Base-by-base conservation (phyloP, 2,888 invertebrate species). In the Thumatha senex region DNA sequence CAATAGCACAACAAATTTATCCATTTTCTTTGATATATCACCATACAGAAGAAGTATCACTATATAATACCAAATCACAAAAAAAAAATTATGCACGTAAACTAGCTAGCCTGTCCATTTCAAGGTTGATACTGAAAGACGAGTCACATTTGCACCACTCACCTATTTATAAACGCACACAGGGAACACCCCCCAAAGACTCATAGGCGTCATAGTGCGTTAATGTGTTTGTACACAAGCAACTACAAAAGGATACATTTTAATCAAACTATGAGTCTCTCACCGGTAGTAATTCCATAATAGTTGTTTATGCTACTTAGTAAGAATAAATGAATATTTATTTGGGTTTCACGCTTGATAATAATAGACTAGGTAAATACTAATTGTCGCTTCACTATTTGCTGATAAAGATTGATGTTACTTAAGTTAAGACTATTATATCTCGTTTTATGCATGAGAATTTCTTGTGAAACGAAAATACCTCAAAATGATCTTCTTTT, bases 81-180 rank as follows among this genome's bases (percentile, higher is more conserved):
- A 59, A 58, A 65, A 64, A 60, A 54, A 53, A 58, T 38, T 38
- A 44, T 8, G 30, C 18, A 30, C 59, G 61, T 63, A 67, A 57
- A 56, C 52, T 46, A 54, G 53, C 61, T 52, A 70, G 75, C 77
- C 70, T 76, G 82, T 79, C 84, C 89, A 89, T 84, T 82, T 80
- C 89, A 89, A 91, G 89, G 88, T 86, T 80, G 86, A 71, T 69
- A 72, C 74, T 76, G 74, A 65, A 89, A 88, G 86, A 87, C 84
- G 80, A 70, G 58, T 62, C 71, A 73, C 62, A 59, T 59, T 67
- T 70, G 63, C 76, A 82, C 74, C 80, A 81, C 86, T 77, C 74
- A 82, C 79, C 81, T 90, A 89, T 90, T 84, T 90, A 90, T 88
- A 86, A 84, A 86, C 85, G 65, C 87, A 84, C 84, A 86, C 82